A percentile compares a stretch with the other conserved stretches of the same genome.
Conservation (phyloP, 2,113 vertebrate genomes). For the Dicerorhinus sumatrensis region DNA sequence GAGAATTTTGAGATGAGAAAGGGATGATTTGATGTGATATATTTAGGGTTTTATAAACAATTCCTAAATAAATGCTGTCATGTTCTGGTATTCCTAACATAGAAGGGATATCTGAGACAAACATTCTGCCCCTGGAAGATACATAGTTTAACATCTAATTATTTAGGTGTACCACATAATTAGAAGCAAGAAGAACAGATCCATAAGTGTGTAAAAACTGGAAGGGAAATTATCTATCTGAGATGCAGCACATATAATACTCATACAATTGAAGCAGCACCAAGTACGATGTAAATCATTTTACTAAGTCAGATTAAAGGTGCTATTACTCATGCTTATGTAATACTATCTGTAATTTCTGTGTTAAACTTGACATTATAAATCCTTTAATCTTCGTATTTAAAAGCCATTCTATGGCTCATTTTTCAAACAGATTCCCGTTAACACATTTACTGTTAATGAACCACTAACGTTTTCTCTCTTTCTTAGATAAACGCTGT, state of each 20-base stretch:
- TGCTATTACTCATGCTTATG: constrained; percentile 90
- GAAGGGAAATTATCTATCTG: constrained; percentile 49
- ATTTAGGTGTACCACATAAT: constrained; percentile 73
- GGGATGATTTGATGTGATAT: neutral
- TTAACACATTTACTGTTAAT: constrained; percentile 95
- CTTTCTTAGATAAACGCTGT: constrained; percentile 95
- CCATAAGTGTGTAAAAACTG: constrained; percentile 9
- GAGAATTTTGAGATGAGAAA: neutral
- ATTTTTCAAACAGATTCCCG: constrained; percentile 94
- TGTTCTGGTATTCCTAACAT: neutral
- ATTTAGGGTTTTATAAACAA: constrained; percentile 13
- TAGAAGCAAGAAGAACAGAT: constrained; percentile 61
- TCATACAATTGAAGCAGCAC: constrained; percentile 78
- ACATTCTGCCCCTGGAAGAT: constrained; percentile 51
- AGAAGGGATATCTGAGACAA: constrained; percentile 33
- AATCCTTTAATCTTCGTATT: constrained; percentile 96
- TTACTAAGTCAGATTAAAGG: constrained; percentile 91
- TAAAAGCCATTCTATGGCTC: constrained; percentile 93
- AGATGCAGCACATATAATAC: constrained; percentile 61
- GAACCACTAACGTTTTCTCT: constrained; percentile 92
- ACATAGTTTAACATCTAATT: constrained; percentile 79
- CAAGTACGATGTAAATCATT: constrained; percentile 86
- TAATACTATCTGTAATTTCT: constrained; percentile 93
- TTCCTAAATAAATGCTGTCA: constrained; percentile 26
- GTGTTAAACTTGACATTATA: constrained; percentile 98